Evolutionary conservation across 2,888 invertebrate genomes (phyloP), one percentile per base, ranked within the genome.

Genomic region (Eurois occulta): DNA sequence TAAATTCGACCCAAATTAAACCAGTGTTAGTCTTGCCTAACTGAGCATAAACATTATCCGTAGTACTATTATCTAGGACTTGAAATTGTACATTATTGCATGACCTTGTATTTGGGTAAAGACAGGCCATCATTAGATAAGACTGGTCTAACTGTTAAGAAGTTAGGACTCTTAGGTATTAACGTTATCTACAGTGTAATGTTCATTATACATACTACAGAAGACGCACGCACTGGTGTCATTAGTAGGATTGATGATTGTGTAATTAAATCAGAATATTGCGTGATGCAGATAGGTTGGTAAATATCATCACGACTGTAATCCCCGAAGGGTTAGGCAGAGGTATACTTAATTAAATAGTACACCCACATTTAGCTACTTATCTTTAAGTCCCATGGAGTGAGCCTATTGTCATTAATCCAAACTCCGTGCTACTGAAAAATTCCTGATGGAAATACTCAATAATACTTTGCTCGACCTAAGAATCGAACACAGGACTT

Each of bases 11-110:
- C 48, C 38, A 71, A 69, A n/a, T 65, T 65, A 21, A 6, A 46
- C n/a, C 24, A 46, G 48, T 48, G 55, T 77, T 64, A 38, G 35
- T 24, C 16, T 55, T 32, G 21, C 6, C 11, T 46, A 55, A 52
- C 32, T 35, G n/a, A 60, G 62, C 28, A 38, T 35, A 28, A 58
- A 72, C n/a, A 38, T n/a, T 16, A 43, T 46, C 8, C 0, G 0
- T 38, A 48, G 32, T 18, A 46, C 38, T n/a, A 55, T n/a, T 52
- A 77, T 58, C 32, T 66, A n/a, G 8, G 7, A 18, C 35, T 46
- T 41, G 43, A 32, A 62, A 41, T 24, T 32, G 65, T 32, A 74
- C n/a, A 58, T 66, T 78, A 74, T 46, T 28, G 16, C 16, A 8
- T 60, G 52, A 66, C 69, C 32, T 70, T 35, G n/a, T 18, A 2